Percentiles rank a stretch among this genome's conserved stretches.
Evolutionary conservation across 2,888 invertebrate species (phyloP).

Genomic region (Baronia brevicornis): DNA sequence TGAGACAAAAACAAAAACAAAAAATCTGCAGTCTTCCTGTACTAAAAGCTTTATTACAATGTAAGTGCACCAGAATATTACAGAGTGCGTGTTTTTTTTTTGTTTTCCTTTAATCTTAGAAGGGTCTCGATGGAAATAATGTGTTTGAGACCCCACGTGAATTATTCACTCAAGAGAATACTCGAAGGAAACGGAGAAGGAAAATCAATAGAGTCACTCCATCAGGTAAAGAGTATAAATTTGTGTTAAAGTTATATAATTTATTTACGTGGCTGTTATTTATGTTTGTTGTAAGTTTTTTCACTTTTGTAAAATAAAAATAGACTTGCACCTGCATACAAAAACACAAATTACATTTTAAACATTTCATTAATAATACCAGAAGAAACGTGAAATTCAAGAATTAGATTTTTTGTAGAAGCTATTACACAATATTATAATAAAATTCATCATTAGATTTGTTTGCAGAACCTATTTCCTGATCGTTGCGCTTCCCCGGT

Average conservation of each 20-base stretch:
- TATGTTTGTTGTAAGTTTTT: too few relatives aligned
- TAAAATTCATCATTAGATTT: conserved; percentile 46
- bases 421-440: too few relatives aligned
- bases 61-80: conserved; percentile 5
- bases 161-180: conserved; percentile 41
- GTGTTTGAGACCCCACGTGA: conserved; percentile 47
- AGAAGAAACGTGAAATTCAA: too few relatives aligned
- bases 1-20: too few relatives aligned
- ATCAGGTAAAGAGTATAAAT: conserved; percentile 15
- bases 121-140: conserved; percentile 42
- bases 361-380: too few relatives aligned
- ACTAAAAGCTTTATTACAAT: conserved; percentile 2
- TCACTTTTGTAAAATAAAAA: too few relatives aligned
- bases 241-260: conserved; percentile 18
- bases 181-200: conserved; percentile 34
- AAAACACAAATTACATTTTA: too few relatives aligned
- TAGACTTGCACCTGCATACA: too few relatives aligned
- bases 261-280: too few relatives aligned
- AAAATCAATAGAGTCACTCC: conserved; percentile 26
- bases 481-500: conserved; percentile 58
- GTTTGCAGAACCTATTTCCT: conserved; percentile 52
- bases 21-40: conserved; percentile 2
- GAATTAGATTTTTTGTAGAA: too few relatives aligned
- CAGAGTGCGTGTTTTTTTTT: conserved; percentile 14
- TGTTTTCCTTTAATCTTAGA: conserved; percentile 44